Conservation (phyloP, 2,113 vertebrate genomes). For the Nanorana parkeri region DNA sequence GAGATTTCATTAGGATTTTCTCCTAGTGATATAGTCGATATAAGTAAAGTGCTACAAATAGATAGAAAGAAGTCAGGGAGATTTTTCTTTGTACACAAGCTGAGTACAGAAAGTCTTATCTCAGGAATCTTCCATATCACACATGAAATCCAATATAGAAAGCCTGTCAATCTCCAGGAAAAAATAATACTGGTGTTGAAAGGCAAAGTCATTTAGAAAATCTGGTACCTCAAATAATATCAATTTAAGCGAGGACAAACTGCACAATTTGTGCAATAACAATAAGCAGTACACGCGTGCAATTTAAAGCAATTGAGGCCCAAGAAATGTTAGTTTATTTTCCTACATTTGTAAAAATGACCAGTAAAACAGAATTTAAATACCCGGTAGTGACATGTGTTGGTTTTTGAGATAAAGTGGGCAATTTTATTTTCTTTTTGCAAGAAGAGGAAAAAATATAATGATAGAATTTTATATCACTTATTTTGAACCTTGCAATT, state of each 20-base stretch:
- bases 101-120: too few relatives aligned
- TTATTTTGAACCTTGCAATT: too few relatives aligned
- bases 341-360: background rate
- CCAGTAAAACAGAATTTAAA: background rate
- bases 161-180: background rate
- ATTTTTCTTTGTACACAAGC: too few relatives aligned
- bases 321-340: background rate
- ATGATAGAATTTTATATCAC: too few relatives aligned
- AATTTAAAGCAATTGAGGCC: constrained; percentile 15
- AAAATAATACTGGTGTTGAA: background rate
- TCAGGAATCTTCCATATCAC: too few relatives aligned
- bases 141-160: background rate
- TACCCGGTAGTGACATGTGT: background rate
- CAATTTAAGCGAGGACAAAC: constrained; percentile 1
- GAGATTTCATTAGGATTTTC: too few relatives aligned
- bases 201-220: background rate
- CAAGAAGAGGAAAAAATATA: too few relatives aligned
- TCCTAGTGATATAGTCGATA: too few relatives aligned
- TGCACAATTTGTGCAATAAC: background rate
- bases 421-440: too few relatives aligned
- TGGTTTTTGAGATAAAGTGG: background rate
- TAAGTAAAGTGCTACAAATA: too few relatives aligned
- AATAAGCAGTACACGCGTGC: background rate
- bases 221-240: background rate
- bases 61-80: too few relatives aligned